Conservation (phyloP, 1,140 invertebrate genomes). For the Drosophila subobscura region DNA sequence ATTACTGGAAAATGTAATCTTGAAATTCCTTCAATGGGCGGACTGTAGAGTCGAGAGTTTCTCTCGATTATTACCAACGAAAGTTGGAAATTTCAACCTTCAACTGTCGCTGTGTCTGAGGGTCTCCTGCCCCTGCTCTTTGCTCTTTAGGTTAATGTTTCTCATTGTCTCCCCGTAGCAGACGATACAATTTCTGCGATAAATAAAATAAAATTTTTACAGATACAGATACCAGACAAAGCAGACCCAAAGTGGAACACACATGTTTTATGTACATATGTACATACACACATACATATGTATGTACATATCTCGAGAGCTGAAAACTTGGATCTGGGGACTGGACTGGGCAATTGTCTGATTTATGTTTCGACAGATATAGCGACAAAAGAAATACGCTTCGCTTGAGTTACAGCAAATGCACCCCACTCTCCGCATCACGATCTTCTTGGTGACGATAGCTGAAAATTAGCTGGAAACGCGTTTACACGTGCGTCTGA, state of each 20-base stretch:
- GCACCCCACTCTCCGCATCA: background rate
- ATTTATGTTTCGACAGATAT: conserved; percentile 67
- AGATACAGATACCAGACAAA: conserved; percentile 47
- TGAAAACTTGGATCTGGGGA: no score
- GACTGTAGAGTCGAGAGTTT: no score
- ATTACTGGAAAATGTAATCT: no score
- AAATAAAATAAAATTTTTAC: conserved; percentile 77
- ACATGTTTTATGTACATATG: conserved; percentile 38
- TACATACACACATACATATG: conserved; percentile 35
- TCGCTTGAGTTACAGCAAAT: conserved; percentile 32
- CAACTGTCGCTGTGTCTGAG: no score
- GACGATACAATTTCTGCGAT: conserved; percentile 76
- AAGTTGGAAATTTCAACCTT: no score
- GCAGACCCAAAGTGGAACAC: conserved; percentile 22
- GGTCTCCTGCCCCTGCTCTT: background rate
- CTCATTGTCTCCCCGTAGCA: conserved; percentile 65
- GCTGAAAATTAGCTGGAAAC: conserved; percentile 69
- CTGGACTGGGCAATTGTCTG: conserved; percentile 59
- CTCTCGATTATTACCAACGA: no score
- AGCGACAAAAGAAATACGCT: conserved; percentile 25
- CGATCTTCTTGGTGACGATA: conserved; percentile 60
- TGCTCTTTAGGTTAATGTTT: conserved; percentile 75
- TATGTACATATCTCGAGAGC: conserved; percentile 4
- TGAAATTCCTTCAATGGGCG: background rate
- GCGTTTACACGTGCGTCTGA: conserved; percentile 60